Base-by-base conservation (phyloP, 2,888 invertebrate genomes). In the Zele albiditarsus region DNA sequence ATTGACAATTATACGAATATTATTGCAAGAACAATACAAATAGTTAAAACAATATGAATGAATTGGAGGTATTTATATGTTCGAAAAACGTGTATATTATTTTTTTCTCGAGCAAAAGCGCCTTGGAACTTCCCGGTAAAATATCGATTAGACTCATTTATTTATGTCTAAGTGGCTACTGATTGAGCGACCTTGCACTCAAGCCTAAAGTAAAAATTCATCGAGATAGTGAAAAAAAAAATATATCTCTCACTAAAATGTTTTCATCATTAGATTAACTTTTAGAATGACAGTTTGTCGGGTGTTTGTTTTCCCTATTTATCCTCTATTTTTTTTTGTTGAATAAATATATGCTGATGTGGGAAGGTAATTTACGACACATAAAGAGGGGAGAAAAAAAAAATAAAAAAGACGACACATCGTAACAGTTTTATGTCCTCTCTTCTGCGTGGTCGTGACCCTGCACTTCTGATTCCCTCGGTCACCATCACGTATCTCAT, bases 121-220 rank as follows among this genome's bases (percentile, higher is more conserved):
- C 82, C 81, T 81, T 81, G 81, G 80, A 83, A 81, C 79, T 79
- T 82, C 79, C 75, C 78, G 75, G 78, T 80, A 79, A 82, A 81
- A 78, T 82, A 83, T 83, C 82, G 83, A 84, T 81, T 78, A 28
- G 75, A 63, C 79, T 81, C 74, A 76, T 82, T 80, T 81, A 81
- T 81, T 81, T 78, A 80, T 78, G 79, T 78, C 77, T 73, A 58
- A 71, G 75, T 73, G 73, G 76, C 77, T 70, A 73, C 14, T 57
- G 65, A 53, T 53, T 20, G 6, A 74, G 57, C 73, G 70, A 33
- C 38, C 60, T 20, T 75, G 75, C 67, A 74, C 70, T 28, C 74
- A 57, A 58, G 16, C 46, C 74, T 73, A 74, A 77, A 73, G 76
- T 78, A 53, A 33, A 49, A 74, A 75, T 68, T 58, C 46, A 10